phyloP scores from a whole-genome alignment of 2,797 vertebrate genomes.

The Dendrocincla fuliginosa region DNA sequence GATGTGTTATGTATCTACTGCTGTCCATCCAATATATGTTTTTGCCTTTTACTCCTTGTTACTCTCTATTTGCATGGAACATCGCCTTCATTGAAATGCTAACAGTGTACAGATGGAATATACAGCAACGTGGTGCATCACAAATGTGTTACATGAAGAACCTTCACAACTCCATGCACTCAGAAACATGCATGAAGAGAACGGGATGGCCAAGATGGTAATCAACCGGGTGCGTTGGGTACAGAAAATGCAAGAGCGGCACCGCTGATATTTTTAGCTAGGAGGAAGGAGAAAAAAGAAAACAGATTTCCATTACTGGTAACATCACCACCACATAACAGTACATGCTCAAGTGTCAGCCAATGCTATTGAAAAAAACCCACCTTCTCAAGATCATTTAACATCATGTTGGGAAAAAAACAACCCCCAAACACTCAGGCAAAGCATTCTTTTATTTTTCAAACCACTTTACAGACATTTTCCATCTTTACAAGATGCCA shows the following conservation, averaged over 20 bases:
- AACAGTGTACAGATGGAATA: conserved; percentile 81
- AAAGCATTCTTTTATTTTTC: conserved; percentile 4
- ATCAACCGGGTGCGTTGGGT: conserved; percentile 74
- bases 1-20: conserved; percentile 40
- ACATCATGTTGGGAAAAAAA: neutral
- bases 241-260: conserved; percentile 72
- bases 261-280: conserved; percentile 75
- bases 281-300: conserved; percentile 38
- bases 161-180: conserved; percentile 81
- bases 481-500: neutral
- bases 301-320: conserved; percentile 23
- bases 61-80: conserved; percentile 63
- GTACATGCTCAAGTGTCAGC: conserved; percentile 13
- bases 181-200: conserved; percentile 82
- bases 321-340: neutral
- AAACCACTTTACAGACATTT: neutral
- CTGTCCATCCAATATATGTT: conserved; percentile 7
- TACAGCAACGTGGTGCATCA: conserved; percentile 73
- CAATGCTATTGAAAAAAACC: neutral
- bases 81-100: conserved; percentile 81
- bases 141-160: conserved; percentile 74
- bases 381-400: neutral
- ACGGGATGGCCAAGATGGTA: conserved; percentile 65
- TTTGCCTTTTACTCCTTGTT: conserved; percentile 35
- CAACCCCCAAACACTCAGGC: neutral